Base-by-base conservation (phyloP, 2,797 vertebrate genomes). In the Eulemur mongoz region DNA sequence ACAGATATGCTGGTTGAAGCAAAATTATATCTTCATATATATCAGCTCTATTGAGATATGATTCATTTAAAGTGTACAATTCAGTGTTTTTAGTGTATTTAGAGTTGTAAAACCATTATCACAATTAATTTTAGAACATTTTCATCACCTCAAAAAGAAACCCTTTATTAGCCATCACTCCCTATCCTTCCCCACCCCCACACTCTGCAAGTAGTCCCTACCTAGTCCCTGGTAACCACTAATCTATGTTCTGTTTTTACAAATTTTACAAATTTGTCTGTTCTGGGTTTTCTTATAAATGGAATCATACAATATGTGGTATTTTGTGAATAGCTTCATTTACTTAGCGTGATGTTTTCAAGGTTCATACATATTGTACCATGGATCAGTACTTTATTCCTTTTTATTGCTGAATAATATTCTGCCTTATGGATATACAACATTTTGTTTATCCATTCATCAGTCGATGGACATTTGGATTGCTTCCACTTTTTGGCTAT, bases 81-180 rank as follows among this genome's bases (percentile, higher is more conserved):
- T 90, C 72, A 70, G 12, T 40, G 43, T 35, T 83, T 83, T 94
- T 80, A 67, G 18, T 86, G 32, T 84, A 78, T 82, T 92, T 38
- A 32, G 80, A 79, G 22, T 76, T 91, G 13, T 48, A 35, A 85
- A 91, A 45, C 35, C 40, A 91, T 85, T 38, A 83, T 25, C 17
- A 78, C 32, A 61, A 43, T 93, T 40, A 72, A 70, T 81, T 90
- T 87, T 76, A 93, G 22, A 94, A 81, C 35, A 85, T 85, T 87
- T 89, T 84, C 25, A 48, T 70, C 65, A 79, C 43, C 11, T 27
- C n/a, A 4, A 20, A 70, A 96, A 92, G 23, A 82, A 54, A n/a
- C 1, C 43, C 32, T 22, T 2, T 22, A 52, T 30, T 79, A 70
- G 5, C 57, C 35, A 76, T 78, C 32, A 22, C 25, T 91, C 9